These are phyloP conservation scores for Balearica regulorum DNA, from an alignment of 2,797 vertebrate species.

Conservation along the genomic window DNA sequence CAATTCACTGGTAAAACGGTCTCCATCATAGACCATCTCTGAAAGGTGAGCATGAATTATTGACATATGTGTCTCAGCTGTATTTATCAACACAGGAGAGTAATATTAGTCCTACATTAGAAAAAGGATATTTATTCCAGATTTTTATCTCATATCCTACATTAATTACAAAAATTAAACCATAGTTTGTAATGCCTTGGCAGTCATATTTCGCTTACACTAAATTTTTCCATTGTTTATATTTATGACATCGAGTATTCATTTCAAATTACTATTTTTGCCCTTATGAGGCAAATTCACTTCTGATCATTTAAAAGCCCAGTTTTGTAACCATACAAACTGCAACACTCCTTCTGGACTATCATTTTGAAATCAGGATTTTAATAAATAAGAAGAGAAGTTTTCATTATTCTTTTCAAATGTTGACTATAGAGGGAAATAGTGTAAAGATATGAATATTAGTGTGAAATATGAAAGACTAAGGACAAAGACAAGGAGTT, in stretches of 20 bases:
- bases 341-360: background rate
- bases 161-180: background rate
- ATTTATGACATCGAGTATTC: background rate
- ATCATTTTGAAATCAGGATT: background rate
- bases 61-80: background rate
- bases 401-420: background rate
- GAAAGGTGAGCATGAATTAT: background rate
- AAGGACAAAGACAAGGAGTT: slow-evolving; percentile 18
- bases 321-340: background rate
- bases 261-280: background rate
- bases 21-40: background rate
- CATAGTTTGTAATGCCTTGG: background rate
- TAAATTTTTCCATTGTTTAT: background rate
- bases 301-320: background rate
- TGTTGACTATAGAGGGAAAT: background rate
- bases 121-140: background rate
- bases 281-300: background rate
- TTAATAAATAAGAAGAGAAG: slow-evolving; percentile 13
- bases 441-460: background rate
- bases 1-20: background rate
- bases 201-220: background rate
- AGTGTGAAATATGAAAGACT: slow-evolving; percentile 1
- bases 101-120: background rate
- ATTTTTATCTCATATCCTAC: background rate
- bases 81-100: background rate